These are phyloP conservation scores for Sinohyriopsis cumingii DNA, from an alignment of 2,888 invertebrate genomes.

Conservation along the genomic window DNA sequence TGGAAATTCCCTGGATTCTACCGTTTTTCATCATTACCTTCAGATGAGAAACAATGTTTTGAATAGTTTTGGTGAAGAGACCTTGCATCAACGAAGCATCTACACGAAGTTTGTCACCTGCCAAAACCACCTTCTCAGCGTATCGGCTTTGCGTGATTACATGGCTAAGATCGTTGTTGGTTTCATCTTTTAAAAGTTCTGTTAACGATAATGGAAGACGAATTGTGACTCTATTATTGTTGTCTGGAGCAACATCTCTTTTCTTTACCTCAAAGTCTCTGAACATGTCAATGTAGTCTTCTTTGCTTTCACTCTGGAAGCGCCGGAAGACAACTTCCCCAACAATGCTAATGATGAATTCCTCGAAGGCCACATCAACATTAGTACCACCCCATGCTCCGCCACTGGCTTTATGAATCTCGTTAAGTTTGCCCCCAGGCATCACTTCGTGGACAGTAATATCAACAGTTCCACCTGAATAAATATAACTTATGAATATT, in stretches of 20 bases:
- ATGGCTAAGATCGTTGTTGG: constrained; percentile 17
- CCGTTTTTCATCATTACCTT: constrained; percentile 5
- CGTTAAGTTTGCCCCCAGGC: too few species aligned
- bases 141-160: constrained; percentile 10
- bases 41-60: constrained; percentile 8
- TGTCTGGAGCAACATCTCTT: neutral
- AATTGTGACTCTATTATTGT: constrained; percentile 7
- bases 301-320: constrained; percentile 1
- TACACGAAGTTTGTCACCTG: constrained; percentile 18
- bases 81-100: constrained; percentile 4
- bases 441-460: too few species aligned
- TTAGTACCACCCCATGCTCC: too few species aligned
- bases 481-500: too few species aligned
- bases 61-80: constrained; percentile 12
- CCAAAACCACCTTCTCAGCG: constrained; percentile 14
- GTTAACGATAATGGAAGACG: too few species aligned
- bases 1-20: constrained; percentile 7
- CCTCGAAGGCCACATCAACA: constrained; percentile 8
- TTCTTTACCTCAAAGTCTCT: constrained; percentile 14
- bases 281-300: constrained; percentile 5
- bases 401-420: too few species aligned
- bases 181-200: constrained; percentile 18
- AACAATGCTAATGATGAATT: neutral
- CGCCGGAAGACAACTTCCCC: neutral
- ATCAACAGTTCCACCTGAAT: constrained; percentile 32